These are phyloP conservation scores for Trichopria drosophilae DNA, from an alignment of 2,888 invertebrate species.

Conservation along the genomic window DNA sequence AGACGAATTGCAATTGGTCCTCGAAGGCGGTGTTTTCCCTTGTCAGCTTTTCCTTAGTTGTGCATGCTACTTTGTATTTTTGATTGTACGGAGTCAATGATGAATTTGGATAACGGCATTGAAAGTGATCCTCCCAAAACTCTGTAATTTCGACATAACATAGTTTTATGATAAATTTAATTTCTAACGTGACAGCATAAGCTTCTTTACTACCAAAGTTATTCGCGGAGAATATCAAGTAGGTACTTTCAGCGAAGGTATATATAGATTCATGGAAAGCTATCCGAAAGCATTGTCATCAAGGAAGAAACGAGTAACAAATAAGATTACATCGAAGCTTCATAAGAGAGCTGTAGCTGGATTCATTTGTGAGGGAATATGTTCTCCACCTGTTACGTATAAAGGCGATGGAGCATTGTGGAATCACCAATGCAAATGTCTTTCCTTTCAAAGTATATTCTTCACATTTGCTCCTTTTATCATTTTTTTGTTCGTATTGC, in stretches of 20 bases:
- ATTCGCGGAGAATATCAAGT: neutral
- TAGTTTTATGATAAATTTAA: neutral
- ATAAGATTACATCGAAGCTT: slow-evolving; percentile 12
- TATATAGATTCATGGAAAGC: no score
- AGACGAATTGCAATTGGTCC: slow-evolving; percentile 93
- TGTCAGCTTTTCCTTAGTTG: slow-evolving; percentile 75
- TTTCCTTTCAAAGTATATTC: no score
- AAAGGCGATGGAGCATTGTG: neutral
- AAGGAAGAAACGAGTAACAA: neutral
- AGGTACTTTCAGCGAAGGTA: neutral
- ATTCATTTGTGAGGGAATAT: slow-evolving; percentile 12
- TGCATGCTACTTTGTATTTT: slow-evolving; percentile 72
- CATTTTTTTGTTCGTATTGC: no score
- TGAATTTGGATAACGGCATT: slow-evolving; percentile 82
- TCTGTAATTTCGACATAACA: slow-evolving; percentile 67
- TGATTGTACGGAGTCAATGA: slow-evolving; percentile 80
- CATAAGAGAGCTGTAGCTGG: neutral
- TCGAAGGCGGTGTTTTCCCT: slow-evolving; percentile 83
- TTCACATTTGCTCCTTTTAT: no score
- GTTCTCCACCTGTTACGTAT: no score
- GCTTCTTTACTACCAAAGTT: neutral
- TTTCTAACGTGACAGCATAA: neutral
- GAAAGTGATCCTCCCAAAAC: slow-evolving; percentile 94
- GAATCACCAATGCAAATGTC: slow-evolving; percentile 18
- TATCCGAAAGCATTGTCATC: slow-evolving; percentile 10